A percentile compares a stretch with the other conserved stretches of the same genome.
phyloP scores from a whole-genome alignment of 2,797 vertebrate genomes.

The Sitta carolinensis region DNA sequence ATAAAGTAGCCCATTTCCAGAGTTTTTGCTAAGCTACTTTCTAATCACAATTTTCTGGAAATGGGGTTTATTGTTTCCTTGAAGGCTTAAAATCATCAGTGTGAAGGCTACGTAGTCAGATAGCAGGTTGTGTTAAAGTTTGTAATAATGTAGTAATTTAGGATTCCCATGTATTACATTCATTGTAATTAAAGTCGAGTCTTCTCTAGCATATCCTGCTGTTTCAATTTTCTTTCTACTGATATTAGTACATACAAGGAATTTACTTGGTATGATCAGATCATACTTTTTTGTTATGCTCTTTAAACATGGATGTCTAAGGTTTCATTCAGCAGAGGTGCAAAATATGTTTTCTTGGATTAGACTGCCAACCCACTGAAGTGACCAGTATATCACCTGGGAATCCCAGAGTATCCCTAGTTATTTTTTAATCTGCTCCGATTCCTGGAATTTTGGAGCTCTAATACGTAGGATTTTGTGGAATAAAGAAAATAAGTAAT shows the following conservation, averaged over 20 bases:
- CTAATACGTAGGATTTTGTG: neutral
- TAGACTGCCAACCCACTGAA: neutral
- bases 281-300: neutral
- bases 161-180: neutral
- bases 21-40: neutral
- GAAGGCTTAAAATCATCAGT: neutral
- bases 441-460: neutral
- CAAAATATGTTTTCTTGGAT: neutral
- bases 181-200: neutral
- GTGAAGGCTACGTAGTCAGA: neutral
- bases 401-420: neutral
- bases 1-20: neutral
- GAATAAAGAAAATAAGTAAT: neutral
- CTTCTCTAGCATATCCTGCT: neutral
- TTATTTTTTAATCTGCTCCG: neutral
- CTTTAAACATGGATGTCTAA: neutral
- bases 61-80: constrained; percentile 1
- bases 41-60: neutral
- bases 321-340: neutral
- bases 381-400: neutral
- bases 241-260: neutral
- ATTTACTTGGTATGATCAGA: neutral
- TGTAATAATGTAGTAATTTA: neutral
- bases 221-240: constrained; percentile 13
- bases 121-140: neutral